Percentiles rank a stretch among this genome's conserved stretches.
These are phyloP conservation scores for Grammomys surdaster DNA, from an alignment of 2,113 vertebrate species.

Conservation along the genomic window DNA sequence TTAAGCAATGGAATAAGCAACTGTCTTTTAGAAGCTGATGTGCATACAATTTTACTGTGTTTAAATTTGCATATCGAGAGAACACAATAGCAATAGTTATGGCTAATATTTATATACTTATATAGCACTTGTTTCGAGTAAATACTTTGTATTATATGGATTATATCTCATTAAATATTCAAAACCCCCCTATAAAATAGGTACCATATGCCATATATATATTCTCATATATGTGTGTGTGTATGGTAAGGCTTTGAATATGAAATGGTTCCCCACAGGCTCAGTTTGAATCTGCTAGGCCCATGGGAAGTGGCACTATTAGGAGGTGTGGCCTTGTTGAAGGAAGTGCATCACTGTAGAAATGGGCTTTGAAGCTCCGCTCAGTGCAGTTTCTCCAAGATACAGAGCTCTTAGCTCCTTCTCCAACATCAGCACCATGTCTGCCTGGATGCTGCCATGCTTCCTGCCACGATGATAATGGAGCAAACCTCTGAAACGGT, in stretches of 20 bases:
- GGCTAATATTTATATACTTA: slow-evolving; percentile 31
- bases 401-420: no score
- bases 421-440: no score
- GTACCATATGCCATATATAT: not conserved
- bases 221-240: no score
- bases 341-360: no score
- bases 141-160: not conserved
- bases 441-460: no score
- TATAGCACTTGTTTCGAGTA: not conserved
- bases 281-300: no score
- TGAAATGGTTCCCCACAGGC: not conserved
- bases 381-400: no score
- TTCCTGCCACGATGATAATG: no score
- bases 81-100: not conserved
- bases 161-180: slow-evolving; percentile 1
- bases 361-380: no score
- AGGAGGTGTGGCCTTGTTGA: no score
- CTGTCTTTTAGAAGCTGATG: not conserved
- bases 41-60: not conserved
- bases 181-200: not conserved
- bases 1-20: not conserved
- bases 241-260: not conserved
- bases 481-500: no score
- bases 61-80: slow-evolving; percentile 21
- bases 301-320: no score